These are phyloP conservation scores for Gallirallus australis DNA, from an alignment of 2,797 vertebrate genomes.

Conservation along the genomic window DNA sequence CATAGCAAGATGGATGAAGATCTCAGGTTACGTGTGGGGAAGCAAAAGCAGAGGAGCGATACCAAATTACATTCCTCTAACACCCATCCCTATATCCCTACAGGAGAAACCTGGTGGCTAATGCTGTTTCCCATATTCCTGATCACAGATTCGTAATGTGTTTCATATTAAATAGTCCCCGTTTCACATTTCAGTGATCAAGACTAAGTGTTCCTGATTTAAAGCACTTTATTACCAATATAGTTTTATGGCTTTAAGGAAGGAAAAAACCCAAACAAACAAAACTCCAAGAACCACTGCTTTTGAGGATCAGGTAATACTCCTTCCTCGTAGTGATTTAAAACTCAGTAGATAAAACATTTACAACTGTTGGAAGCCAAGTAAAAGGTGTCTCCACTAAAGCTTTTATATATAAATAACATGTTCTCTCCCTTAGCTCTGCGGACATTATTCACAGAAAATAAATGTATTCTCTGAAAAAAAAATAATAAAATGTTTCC, in stretches of 20 bases:
- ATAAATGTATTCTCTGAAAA: conserved; percentile 34
- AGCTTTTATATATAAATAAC: conserved; percentile 23
- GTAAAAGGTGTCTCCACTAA: conserved; percentile 11
- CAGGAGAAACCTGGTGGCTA: background rate
- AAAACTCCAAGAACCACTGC: background rate
- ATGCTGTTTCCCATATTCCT: background rate
- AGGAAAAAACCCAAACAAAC: background rate
- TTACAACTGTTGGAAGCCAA: background rate
- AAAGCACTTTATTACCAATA: background rate
- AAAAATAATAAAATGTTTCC: conserved; percentile 58
- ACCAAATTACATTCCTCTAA: background rate
- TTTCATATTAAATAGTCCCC: background rate
- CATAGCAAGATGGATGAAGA: conserved; percentile 29
- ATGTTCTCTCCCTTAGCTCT: background rate
- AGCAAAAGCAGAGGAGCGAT: background rate
- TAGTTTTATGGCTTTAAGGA: background rate
- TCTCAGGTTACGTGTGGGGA: conserved; percentile 22
- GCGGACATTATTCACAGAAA: conserved; percentile 43
- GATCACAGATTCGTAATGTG: background rate
- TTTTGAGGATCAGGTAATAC: conserved; percentile 2
- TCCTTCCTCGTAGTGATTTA: background rate
- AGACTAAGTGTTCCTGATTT: background rate
- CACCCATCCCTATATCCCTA: background rate
- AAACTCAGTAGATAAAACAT: conserved; percentile 38
- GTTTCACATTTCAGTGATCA: background rate